A percentile compares a stretch with the other conserved stretches of the same genome.
Conservation (phyloP, 2,888 invertebrate species). For the Eristalis tenax region DNA sequence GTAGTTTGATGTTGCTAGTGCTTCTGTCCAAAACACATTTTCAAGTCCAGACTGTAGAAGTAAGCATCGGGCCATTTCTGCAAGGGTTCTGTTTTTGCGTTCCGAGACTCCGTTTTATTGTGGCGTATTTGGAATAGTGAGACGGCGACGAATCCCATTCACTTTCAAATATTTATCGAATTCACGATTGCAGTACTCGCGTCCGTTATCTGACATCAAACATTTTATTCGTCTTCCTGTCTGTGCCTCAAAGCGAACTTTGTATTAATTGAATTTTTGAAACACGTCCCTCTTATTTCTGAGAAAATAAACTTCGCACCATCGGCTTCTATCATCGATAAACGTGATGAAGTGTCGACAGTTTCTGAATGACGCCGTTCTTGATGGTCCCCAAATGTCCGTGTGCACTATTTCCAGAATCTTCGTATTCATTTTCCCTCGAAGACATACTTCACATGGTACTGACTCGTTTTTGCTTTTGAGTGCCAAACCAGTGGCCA, state of each 20-base stretch:
- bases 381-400: background rate
- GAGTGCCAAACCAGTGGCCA: background rate
- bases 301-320: no score
- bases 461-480: background rate
- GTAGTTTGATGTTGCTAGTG: background rate
- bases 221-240: conserved; percentile 10
- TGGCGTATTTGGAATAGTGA: background rate
- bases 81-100: conserved; percentile 15
- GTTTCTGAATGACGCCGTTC: background rate
- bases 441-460: background rate
- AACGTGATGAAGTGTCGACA: background rate
- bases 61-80: conserved; percentile 18
- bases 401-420: background rate
- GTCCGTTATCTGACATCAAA: conserved; percentile 23
- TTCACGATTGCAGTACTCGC: conserved; percentile 9
- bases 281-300: no score
- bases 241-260: conserved; percentile 3
- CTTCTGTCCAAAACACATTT: conserved; percentile 3
- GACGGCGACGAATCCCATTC: background rate
- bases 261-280: background rate
- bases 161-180: background rate
- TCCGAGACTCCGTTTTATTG: conserved; percentile 23
- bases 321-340: conserved; percentile 13
- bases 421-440: background rate
- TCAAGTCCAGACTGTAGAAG: background rate